A percentile compares a stretch with the other conserved stretches of the same genome.
Evolutionary conservation across 2,113 vertebrate genomes (phyloP).

Genomic region (Platycercus adscitus): DNA sequence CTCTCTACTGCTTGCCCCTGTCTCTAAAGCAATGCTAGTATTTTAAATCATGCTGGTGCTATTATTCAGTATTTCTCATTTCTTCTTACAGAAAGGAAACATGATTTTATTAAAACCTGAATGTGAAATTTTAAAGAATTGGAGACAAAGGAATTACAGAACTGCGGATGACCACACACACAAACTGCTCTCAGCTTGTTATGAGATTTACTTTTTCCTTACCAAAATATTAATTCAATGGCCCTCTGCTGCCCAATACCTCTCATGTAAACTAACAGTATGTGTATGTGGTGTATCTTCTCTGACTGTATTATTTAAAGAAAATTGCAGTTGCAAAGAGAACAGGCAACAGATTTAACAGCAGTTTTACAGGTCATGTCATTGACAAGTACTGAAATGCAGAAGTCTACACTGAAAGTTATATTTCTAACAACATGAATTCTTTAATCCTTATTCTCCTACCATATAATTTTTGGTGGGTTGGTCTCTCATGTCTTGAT

Average conservation of each 20-base stretch:
- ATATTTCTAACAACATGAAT: not conserved
- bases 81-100: not conserved
- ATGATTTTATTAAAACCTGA: not conserved
- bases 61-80: not conserved
- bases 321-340: not conserved
- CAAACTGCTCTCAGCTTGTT: not conserved
- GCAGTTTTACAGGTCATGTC: not conserved
- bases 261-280: not conserved
- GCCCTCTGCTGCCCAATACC: not conserved
- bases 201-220: not conserved
- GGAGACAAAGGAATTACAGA: not conserved
- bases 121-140: not conserved
- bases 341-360: not conserved
- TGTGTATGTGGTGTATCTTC: not conserved
- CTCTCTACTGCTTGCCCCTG: not conserved
- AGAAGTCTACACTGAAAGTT: not conserved
- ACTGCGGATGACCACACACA: not conserved
- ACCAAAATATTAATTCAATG: not conserved
- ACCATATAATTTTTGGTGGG: not conserved
- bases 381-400: not conserved
- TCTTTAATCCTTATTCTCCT: not conserved
- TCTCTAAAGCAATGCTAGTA: rapidly evolving
- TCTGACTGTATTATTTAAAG: not conserved
- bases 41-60: not conserved
- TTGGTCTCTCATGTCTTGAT: not conserved